These are phyloP conservation scores for Acomys russatus DNA, from an alignment of 2,797 vertebrate species.

Conservation along the genomic window DNA sequence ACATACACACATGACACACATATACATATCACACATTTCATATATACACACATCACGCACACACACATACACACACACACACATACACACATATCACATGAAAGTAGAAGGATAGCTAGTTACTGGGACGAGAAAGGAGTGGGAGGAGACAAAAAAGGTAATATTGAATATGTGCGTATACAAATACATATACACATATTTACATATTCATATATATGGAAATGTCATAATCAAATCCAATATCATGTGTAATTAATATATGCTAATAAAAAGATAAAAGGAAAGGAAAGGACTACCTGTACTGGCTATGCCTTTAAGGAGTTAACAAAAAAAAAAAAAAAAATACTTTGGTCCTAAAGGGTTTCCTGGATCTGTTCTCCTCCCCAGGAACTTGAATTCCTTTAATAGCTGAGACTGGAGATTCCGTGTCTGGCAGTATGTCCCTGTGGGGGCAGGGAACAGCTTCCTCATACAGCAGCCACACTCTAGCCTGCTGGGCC, in stretches of 20 bases:
- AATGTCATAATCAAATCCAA: not conserved
- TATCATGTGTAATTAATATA: constrained; percentile 3
- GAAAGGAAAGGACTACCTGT: not conserved
- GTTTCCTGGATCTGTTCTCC: constrained; percentile 47
- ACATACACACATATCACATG: too few species aligned
- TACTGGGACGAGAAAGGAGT: not conserved
- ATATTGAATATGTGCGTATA: not conserved
- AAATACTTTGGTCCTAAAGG: constrained; percentile 32
- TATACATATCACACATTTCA: too few species aligned
- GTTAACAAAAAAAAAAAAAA: constrained; percentile 39
- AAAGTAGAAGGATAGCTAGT: not conserved
- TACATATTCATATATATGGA: not conserved
- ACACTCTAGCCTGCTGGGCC: not conserved
- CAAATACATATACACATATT: not conserved
- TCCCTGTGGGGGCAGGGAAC: not conserved
- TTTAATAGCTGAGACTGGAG: not conserved
- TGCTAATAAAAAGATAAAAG: constrained; percentile 17
- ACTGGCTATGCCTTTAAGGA: constrained; percentile 26
- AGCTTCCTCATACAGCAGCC: not conserved
- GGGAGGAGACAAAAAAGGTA: not conserved
- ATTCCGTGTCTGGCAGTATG: not conserved
- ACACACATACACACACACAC: not conserved
- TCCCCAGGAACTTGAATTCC: not conserved
- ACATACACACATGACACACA: too few species aligned
- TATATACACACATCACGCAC: not conserved